Base-by-base conservation (phyloP, 2,797 vertebrate species). In the Oreochromis mossambicus region DNA sequence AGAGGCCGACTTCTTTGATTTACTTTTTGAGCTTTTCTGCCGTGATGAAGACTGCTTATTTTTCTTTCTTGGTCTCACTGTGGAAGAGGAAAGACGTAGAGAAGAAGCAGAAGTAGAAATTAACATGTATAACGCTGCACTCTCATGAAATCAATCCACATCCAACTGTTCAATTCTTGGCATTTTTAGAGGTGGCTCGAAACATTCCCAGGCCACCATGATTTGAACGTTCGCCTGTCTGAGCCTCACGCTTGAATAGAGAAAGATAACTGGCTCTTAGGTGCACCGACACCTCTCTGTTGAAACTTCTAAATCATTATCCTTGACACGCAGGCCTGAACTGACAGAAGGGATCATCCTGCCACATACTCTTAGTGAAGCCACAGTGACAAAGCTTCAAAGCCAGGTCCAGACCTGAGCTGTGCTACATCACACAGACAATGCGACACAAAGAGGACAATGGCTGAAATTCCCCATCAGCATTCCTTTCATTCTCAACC, bases 61-160 rank as follows among this genome's bases (percentile, higher is more conserved):
- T 87, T 97, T 98, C 92, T 96, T 99, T 83, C 97, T 96, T 63
- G 98, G 97, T 92, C 98, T 97, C 96, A 99, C 99, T 99, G 95
- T 79, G 90, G 58, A 82, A 10, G 56, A 85, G 77, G 12, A 54
- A 83, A 13, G 63, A 7, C 5, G 0, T 4, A 80, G 21, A 14
- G 52, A 21, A 46, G 6, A 73, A n/a, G 4, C n/a, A 19, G 41
- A 46, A 50, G 36, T 9, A 78, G 5, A 70, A 14, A 50, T 56
- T 29, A 56, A 36, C 12, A 52, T 48, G 38, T 48, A 12, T 14
- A 8, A 54, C 1, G 1, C 19, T 41, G 32, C 24, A 8, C 46
- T 15, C 24, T 50, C 10, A 19, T 24, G 10, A 66, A 56, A 43
- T 9, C 11, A 58, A 51, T 54, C 14, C 2, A 7, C 10, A 14